A percentile compares a stretch with the other conserved stretches of the same genome.
Conservation (phyloP, 2,797 vertebrate genomes). For the Vespertilio murinus region DNA sequence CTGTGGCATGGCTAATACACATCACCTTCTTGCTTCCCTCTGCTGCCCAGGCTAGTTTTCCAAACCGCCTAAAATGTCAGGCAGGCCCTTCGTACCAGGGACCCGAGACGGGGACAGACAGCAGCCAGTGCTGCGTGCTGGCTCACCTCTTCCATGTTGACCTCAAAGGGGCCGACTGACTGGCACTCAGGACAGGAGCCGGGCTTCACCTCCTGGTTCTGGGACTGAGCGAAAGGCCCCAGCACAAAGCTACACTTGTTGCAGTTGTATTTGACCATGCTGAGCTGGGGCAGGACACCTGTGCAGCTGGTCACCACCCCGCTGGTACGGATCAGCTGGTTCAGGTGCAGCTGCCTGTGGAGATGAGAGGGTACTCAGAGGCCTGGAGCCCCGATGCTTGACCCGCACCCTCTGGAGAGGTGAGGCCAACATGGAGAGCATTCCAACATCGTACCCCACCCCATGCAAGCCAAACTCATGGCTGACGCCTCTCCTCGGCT, state of each 20-base stretch:
- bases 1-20: background rate
- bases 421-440: accelerated
- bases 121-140: accelerated
- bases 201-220: slow-evolving; percentile 98
- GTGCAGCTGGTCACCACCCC: slow-evolving; percentile 97
- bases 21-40: background rate
- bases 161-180: slow-evolving; percentile 95
- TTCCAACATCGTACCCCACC: background rate
- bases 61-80: background rate
- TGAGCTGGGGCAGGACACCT: slow-evolving; percentile 96
- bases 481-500: background rate
- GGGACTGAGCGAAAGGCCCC: slow-evolving; percentile 97
- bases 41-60: background rate
- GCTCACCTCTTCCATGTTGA: slow-evolving; percentile 98
- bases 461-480: background rate
- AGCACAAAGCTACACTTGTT: slow-evolving; percentile 96
- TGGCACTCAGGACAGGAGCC: slow-evolving; percentile 99
- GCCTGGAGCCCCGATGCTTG: background rate
- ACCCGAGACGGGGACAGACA: too few species aligned
- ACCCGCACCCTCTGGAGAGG: background rate
- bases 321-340: slow-evolving; percentile 97
- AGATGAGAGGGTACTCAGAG: background rate
- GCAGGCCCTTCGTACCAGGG: too few species aligned
- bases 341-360: slow-evolving; percentile 95
- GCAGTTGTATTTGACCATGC: slow-evolving; percentile 98